Evolutionary conservation across 30 jellyfish, hydroid and myxozoan genomes (phyloP).

Genomic region (Aurelia sp.): DNA sequence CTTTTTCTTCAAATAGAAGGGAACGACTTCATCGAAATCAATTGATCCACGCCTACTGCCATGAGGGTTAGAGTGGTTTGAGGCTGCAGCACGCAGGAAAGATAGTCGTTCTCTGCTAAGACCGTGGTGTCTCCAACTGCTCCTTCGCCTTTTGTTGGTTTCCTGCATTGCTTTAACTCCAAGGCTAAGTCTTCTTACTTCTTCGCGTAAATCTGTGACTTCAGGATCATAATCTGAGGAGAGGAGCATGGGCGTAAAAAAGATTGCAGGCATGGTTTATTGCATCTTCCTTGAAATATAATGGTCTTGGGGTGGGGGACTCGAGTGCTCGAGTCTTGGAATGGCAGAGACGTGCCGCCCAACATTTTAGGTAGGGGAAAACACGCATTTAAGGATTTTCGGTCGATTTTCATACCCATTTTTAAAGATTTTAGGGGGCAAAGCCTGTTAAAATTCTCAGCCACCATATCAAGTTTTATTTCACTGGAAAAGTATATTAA

Average conservation of each 20-base stretch:
- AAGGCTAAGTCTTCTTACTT: neutral
- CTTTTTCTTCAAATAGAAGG: constrained; percentile 67
- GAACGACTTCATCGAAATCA: constrained; percentile 52
- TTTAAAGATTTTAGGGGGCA: no score
- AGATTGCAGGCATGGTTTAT: no score
- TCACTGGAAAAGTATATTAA: no score
- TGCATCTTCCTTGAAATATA: no score
- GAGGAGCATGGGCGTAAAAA: neutral
- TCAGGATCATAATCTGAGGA: neutral
- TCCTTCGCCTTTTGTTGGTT: neutral
- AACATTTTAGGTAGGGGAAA: no score
- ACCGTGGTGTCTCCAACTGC: constrained; percentile 2
- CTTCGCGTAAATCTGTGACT: neutral
- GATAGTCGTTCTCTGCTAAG: neutral
- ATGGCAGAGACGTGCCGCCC: no score
- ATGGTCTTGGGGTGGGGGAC: no score
- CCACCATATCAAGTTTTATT: no score
- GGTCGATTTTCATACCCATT: no score
- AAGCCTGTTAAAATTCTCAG: no score
- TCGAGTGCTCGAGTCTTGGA: no score
- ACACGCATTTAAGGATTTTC: no score
- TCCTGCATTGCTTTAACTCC: constrained; percentile 4
- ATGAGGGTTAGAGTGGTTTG: neutral
- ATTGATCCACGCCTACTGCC: constrained; percentile 20
- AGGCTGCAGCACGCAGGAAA: neutral